Evolutionary conservation across 1,140 invertebrate species (phyloP), one percentile per base, ranked within the genome.

Genomic region (Orius insidiosus): DNA sequence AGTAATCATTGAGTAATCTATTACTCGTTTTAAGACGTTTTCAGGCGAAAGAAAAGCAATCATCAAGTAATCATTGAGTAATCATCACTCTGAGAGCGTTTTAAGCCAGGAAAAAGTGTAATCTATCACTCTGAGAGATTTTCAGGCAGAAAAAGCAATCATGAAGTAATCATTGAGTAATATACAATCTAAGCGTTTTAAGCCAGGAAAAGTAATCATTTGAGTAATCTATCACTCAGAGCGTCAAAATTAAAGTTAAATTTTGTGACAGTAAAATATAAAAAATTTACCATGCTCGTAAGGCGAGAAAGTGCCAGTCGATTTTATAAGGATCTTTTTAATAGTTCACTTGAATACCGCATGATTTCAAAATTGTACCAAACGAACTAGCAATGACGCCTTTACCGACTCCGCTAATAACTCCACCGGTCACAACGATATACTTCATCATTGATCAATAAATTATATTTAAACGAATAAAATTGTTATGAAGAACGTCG

Each of bases 241-340:
- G n/a, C n/a, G n/a, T n/a, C n/a, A n/a, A n/a, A n/a, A n/a, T n/a
- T n/a, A n/a, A n/a, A n/a, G n/a, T n/a, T n/a, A n/a, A n/a, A n/a
- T n/a, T n/a, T n/a, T n/a, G 14, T 45, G 35, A 30, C 33, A 37
- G 45, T 48, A 51, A 41, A 53, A 48, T 52, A 36, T 46, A 11
- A 45, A 52, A 9, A 48, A 15, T 15, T 71, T 70, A 93, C 93
- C 94, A 67, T 98, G 94, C 63, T 98, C 94, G 63, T 93, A 97
- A 0, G 94, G 94, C 1, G 90, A 96, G 69, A 98, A 98, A 34
- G 93, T 97, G 52, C 93, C 93, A 55, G 67, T 98, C 94, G 52
- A 97, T 98, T 42, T 98, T 89, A 60, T 98, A 98, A 0, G 94
- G 94, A 64, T 98, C 94, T 58, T 98, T 72, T 98, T 98, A 54